Evolutionary conservation across 2,888 invertebrate genomes (phyloP), one percentile per base, ranked within the genome.

Genomic region (Thera obeliscata): DNA sequence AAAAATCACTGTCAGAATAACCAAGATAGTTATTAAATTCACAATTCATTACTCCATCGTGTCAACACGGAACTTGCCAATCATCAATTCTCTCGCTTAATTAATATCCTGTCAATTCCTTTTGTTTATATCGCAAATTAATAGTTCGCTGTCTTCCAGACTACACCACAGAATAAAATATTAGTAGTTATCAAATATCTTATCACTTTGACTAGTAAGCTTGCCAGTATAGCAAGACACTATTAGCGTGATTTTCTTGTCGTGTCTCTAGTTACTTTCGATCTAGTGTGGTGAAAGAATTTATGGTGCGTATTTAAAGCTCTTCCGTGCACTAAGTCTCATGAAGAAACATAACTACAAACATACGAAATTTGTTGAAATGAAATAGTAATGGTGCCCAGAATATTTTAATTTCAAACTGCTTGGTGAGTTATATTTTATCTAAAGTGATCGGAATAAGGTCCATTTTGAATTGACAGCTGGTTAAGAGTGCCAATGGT

Each of bases 101-200:
- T 77, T 77, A 82, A 81, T 82, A 77, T 77, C 76, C 78, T 78
- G 77, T 76, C 71, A 77, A 77, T 78, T 77, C 75, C 74, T 75
- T 74, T 72, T 70, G 75, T 70, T 64, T 67, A 66, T 75, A 72
- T 70, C 74, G 71, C 70, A 72, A 82, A 81, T 81, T 78, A 80
- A 80, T 78, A 78, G 80, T 74, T 55, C 67, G 57, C 76, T 69
- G 79, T 76, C 85, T 85, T 88, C 72, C 75, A 69, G 81, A 67
- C 84, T 87, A 87, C 65, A 69, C 1, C 61, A 68, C 38, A 61
- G 68, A 61, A 22, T 12, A 41, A 9, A 9, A 35, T 5, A 11
- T 1, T 38, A 64, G 54, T 38, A 56, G 2, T 35, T 3, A 0
- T 0, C 3, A 7, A 43, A 2, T 5, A 22, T 52, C n/a, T 11